phyloP scores from a whole-genome alignment of 2,113 vertebrate species.

The Notothenia coriiceps region DNA sequence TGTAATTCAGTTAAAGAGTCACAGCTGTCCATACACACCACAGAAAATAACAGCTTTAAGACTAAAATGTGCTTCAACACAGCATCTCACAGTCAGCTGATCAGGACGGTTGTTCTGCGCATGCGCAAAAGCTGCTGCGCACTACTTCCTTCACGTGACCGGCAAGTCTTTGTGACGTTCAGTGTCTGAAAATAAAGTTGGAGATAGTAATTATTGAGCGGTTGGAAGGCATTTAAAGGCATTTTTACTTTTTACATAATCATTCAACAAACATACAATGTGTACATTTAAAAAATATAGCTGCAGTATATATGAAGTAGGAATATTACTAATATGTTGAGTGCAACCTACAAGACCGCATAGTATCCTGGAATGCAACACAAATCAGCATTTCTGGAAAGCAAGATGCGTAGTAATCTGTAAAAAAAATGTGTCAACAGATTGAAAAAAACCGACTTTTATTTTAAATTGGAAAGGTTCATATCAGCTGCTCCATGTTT shows the following conservation, averaged over 20 bases:
- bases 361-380: no score
- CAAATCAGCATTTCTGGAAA: no score
- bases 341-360: no score
- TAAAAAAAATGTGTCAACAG: no score
- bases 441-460: no score
- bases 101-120: constrained; percentile 38
- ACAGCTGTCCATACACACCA: constrained; percentile 50
- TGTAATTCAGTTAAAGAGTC: constrained; percentile 29
- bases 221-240: no score
- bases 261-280: no score
- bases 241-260: neutral
- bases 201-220: neutral
- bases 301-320: no score
- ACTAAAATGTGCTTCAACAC: constrained; percentile 60
- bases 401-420: no score
- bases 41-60: constrained; percentile 49
- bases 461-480: no score
- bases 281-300: no score
- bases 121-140: constrained; percentile 54
- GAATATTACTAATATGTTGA: no score
- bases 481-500: neutral
- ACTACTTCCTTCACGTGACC: constrained; percentile 39
- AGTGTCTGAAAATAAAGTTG: neutral
- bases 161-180: neutral
- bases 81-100: constrained; percentile 82